phyloP scores from a whole-genome alignment of 2,888 invertebrate species.

The Drosophila paramelanica region DNA sequence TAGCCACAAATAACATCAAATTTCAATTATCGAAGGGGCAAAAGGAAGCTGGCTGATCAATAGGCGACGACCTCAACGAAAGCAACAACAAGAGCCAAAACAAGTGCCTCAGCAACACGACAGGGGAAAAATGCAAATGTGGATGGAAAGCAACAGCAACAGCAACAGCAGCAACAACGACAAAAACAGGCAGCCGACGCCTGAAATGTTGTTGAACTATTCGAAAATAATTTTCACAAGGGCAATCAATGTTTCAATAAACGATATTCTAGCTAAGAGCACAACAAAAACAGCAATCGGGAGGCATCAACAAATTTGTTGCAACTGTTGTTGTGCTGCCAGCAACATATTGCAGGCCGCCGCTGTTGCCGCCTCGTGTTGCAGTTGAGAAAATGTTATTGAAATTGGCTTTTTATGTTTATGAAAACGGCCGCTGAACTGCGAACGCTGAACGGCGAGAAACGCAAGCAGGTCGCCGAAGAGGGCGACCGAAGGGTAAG shows the following conservation, averaged over 20 bases:
- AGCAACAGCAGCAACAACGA: conserved; percentile 13
- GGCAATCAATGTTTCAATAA: conserved; percentile 83
- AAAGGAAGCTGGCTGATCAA: conserved; percentile 53
- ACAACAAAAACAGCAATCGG: conserved; percentile 25
- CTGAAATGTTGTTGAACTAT: conserved; percentile 68
- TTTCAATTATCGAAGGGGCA: conserved; percentile 80
- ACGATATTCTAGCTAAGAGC: conserved; percentile 69
- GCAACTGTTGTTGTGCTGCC: conserved; percentile 54
- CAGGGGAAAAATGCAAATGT: conserved; percentile 52
- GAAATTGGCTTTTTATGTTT: conserved; percentile 82
- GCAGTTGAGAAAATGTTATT: conserved; percentile 74
- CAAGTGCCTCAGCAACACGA: conserved; percentile 62
- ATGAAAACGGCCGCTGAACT: conserved; percentile 66
- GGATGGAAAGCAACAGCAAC: conserved; percentile 18
- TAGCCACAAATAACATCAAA: conserved; percentile 69
- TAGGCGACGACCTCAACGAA: conserved; percentile 58
- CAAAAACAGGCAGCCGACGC: conserved; percentile 24
- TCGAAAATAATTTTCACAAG: conserved; percentile 75
- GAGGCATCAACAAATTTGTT: conserved; percentile 62
- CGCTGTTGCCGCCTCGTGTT: conserved; percentile 68
- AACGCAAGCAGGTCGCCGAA: too few relatives aligned
- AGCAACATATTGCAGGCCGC: conserved; percentile 51
- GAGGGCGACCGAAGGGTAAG: too few relatives aligned
- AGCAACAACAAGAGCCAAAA: conserved; percentile 33
- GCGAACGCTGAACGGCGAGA: conserved; percentile 15